Base-by-base conservation (phyloP, 2,888 invertebrate genomes). In the Zygogramma bicolorata region DNA sequence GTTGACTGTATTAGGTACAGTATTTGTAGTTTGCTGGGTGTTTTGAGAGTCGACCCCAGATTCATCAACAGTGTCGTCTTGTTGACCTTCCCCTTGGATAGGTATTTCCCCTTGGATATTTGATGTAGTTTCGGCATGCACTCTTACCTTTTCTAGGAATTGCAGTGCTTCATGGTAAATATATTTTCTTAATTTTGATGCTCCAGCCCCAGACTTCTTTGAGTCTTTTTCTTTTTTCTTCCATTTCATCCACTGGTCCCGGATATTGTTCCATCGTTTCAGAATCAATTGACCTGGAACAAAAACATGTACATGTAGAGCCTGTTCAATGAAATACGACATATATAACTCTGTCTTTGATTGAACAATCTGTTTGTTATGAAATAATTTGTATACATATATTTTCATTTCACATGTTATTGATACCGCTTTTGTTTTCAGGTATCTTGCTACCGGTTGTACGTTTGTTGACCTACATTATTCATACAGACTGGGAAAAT, bases 391-490 rank as follows among this genome's bases (percentile, higher is more conserved):
- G n/a, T n/a, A n/a, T n/a, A n/a, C n/a, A n/a, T n/a, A n/a, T n/a
- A n/a, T n/a, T n/a, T n/a, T n/a, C n/a, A n/a, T n/a, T n/a, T n/a
- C n/a, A n/a, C n/a, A n/a, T n/a, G n/a, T n/a, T n/a, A n/a, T n/a
- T n/a, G n/a, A n/a, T n/a, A n/a, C n/a, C n/a, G n/a, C n/a, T n/a
- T n/a, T n/a, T n/a, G n/a, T n/a, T 66, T 73, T 61, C 49, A 73
- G 60, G 40, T 73, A 70, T 59, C 49, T 73, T 20, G 63, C 73
- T 34, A 68, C 63, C 34, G 65, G 67, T 58, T 67, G 63, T 34
- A 25, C 67, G 22, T 73, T 70, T 67, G 59, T 22, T 15, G 67
- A 70, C 31, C 18, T 70, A 10, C 67, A 73, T 34, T 66, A 59
- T 29, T 27, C 40, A 10, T 73, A 53, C 13, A 53, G 53, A 42